Base-by-base conservation (phyloP, 1,140 invertebrate species). In the Sarcophaga peregrina region DNA sequence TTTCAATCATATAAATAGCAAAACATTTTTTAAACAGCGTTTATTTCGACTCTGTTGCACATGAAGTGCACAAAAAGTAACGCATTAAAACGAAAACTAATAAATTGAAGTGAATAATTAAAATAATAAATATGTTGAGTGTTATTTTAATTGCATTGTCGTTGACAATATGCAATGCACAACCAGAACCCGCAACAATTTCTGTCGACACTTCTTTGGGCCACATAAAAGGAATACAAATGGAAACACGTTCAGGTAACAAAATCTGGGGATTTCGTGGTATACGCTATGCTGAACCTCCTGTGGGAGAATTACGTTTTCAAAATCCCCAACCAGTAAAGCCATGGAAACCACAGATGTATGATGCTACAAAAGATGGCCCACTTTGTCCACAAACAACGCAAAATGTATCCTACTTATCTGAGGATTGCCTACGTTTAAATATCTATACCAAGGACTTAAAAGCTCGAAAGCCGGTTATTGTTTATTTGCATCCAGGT, bases 381-480 rank as follows among this genome's bases (percentile, higher is more conserved):
- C 92, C 93, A 0, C 91, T 91, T 75, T 93, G 92, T 82, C 91
- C 92, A 0, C 91, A 92, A 75, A 87, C 89, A 0, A 88, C 86
- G 6, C 81, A 85, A 10, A 86, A 76, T 46, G 82, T 84, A 89
- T 89, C 85, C 82, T 87, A 84, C 75, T 82, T 87, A 11, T 91
- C 91, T 45, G 95, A 96, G 86, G 95, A 97, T 90, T 97, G 96
- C 89, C 90, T 97, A 11, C 95, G 95, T 84, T 90, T 97, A 4
- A 97, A 97, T 87, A 92, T 97, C 9, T 97, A 96, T 87, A 93
- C 94, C 0, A 96, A 96, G 45, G 88, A 89, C 52, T 90, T 91
- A 17, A 83, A 72, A n/a, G 84, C 37, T 6, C 82, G 74, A 0
- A 84, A 85, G 8, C 93, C 93, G 3, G 93, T 94, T 0, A 92